Conservation (phyloP, 1,140 invertebrate genomes). For the Rhopalosiphum padi region DNA sequence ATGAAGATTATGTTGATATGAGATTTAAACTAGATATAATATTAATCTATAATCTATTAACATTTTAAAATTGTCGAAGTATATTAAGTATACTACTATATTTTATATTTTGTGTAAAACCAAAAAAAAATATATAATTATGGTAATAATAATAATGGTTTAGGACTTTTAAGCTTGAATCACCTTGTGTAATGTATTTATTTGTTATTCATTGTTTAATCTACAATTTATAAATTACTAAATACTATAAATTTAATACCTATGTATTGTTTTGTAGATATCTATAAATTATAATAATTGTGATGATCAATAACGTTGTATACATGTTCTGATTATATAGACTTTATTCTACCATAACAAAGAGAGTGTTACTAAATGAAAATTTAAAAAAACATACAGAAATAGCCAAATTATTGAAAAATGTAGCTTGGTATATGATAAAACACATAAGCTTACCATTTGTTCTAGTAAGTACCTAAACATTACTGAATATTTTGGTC, state of each 20-base stretch:
- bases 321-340: slow-evolving; percentile 32
- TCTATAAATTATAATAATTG: neutral
- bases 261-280: neutral
- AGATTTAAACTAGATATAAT: too few species aligned
- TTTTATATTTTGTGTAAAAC: too few species aligned
- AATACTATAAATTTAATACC: neutral
- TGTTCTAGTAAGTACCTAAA: slow-evolving; percentile 26
- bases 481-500: neutral
- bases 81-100: too few species aligned
- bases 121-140: too few species aligned
- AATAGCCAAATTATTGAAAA: neutral
- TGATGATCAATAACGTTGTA: neutral
- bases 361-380: slow-evolving; percentile 7
- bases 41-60: too few species aligned
- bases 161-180: neutral
- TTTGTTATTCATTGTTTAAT: neutral
- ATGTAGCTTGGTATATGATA: slow-evolving; percentile 43
- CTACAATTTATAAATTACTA: neutral
- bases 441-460: slow-evolving; percentile 28
- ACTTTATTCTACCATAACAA: slow-evolving; percentile 45
- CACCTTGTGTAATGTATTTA: neutral
- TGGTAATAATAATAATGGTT: too few species aligned
- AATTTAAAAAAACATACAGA: slow-evolving; percentile 32
- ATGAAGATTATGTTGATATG: too few species aligned
- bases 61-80: too few species aligned